Conservation (phyloP, 2,888 invertebrate species). For the Papilio demoleus region DNA sequence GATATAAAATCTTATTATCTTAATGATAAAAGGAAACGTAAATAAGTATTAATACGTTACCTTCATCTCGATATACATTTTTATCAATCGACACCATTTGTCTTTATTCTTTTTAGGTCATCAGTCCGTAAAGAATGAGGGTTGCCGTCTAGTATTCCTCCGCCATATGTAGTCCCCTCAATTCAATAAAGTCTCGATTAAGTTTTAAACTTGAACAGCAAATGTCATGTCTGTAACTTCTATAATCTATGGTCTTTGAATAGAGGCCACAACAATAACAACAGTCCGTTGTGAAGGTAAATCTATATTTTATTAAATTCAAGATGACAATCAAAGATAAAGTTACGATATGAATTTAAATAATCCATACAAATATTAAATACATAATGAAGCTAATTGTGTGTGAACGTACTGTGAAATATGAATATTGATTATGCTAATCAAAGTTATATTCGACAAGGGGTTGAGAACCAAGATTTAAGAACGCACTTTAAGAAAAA, state of each 20-base stretch:
- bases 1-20: not conserved
- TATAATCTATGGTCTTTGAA: constrained; percentile 46
- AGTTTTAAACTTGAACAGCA: not conserved
- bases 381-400: constrained; percentile 80
- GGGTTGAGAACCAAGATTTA: constrained; percentile 42
- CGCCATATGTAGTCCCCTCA: not conserved
- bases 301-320: constrained; percentile 75
- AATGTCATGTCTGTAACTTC: not conserved
- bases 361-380: constrained; percentile 60
- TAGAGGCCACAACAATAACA: constrained; percentile 76
- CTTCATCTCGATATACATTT: not conserved
- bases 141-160: not conserved
- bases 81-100: not conserved
- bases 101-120: not conserved
- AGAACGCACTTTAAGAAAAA: not conserved
- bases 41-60: not conserved
- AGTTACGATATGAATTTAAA: constrained; percentile 77
- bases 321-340: constrained; percentile 71
- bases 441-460: constrained; percentile 48
- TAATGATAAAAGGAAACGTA: too few species aligned
- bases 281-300: constrained; percentile 70
- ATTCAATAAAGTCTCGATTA: not conserved
- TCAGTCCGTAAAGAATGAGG: not conserved
- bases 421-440: constrained; percentile 75
- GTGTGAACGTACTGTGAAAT: constrained; percentile 72